A percentile compares a stretch with the other conserved stretches of the same genome.
Evolutionary conservation across 1,140 invertebrate genomes (phyloP).

Genomic region (Cydia pomonella): DNA sequence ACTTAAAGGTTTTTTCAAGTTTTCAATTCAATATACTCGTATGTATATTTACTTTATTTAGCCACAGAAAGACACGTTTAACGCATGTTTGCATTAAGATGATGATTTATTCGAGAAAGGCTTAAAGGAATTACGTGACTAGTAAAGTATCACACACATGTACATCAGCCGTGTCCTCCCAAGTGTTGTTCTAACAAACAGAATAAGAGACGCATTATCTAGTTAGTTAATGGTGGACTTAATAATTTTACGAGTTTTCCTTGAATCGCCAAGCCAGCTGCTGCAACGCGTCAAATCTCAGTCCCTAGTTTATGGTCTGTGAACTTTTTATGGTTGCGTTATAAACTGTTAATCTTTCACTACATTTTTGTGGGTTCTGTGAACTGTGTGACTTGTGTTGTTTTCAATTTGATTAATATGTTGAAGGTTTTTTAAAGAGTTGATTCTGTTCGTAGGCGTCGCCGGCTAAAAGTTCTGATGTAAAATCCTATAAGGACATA

Average conservation of each 20-base stretch:
- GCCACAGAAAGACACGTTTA: no score
- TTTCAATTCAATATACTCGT: no score
- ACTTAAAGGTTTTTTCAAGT: no score
- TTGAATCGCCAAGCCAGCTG: constrained; percentile 5
- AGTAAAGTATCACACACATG: constrained; percentile 1
- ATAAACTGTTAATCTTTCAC: constrained; percentile 20
- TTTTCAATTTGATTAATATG: not conserved
- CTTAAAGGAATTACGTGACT: not conserved
- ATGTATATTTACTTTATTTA: no score
- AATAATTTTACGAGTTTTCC: constrained; percentile 14
- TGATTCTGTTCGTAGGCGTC: not conserved
- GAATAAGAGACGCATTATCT: not conserved
- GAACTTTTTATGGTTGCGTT: constrained; percentile 26
- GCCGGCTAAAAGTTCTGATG: no score
- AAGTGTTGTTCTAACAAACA: not conserved
- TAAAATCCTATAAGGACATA: no score
- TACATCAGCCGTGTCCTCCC: not conserved
- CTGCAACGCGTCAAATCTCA: not conserved
- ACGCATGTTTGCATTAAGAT: no score
- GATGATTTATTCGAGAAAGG: no score
- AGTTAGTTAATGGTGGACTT: constrained; percentile 11
- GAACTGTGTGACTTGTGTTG: not conserved
- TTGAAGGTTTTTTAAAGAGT: not conserved
- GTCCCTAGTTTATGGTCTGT: constrained; percentile 17
- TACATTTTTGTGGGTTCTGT: constrained; percentile 7